Evolutionary conservation across 2,888 invertebrate species (phyloP), one percentile per base, ranked within the genome.

Genomic region (Eretmocerus hayati): DNA sequence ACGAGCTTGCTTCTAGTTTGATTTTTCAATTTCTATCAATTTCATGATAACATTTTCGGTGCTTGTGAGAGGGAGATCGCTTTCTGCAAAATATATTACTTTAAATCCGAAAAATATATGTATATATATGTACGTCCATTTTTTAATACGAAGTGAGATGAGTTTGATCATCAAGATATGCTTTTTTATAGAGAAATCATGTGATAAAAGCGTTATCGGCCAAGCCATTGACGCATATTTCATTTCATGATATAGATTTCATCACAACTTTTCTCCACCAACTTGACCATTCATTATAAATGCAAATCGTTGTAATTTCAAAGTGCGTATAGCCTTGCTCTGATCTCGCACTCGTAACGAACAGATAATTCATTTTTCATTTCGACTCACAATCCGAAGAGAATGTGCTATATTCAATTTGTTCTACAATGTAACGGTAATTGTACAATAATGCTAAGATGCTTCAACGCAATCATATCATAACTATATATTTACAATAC

Each of bases 401-500:
- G n/a, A n/a, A n/a, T n/a, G n/a, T n/a, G n/a, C n/a, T n/a, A n/a
- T n/a, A n/a, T n/a, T n/a, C n/a, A n/a, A n/a, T n/a, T n/a, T n/a
- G n/a, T n/a, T n/a, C n/a, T n/a, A n/a, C n/a, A n/a, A n/a, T n/a
- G n/a, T n/a, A n/a, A n/a, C n/a, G n/a, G n/a, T n/a, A n/a, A n/a
- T 48, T 45, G 47, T 46, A 40, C 41, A 51, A 51, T 48, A 48
- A 48, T 42, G 46, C 40, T 48, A 49, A 30, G 37, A 43, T 46
- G 32, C 35, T 50, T 23, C 31, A 47, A 53, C 45, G 41, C 42
- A 49, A 53, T 50, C 19, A 42, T 49, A 44, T 47, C 46, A 49
- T 44, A 53, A 42, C 35, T 43, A 42, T 53, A n/a, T n/a, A 53
- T 53, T 47, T 53, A 53, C 50, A 53, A 36, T 44, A 35, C 49